A percentile compares a stretch with the other conserved stretches of the same genome.
phyloP scores from a whole-genome alignment of 2,797 vertebrate genomes.

The Carduelis carduelis region DNA sequence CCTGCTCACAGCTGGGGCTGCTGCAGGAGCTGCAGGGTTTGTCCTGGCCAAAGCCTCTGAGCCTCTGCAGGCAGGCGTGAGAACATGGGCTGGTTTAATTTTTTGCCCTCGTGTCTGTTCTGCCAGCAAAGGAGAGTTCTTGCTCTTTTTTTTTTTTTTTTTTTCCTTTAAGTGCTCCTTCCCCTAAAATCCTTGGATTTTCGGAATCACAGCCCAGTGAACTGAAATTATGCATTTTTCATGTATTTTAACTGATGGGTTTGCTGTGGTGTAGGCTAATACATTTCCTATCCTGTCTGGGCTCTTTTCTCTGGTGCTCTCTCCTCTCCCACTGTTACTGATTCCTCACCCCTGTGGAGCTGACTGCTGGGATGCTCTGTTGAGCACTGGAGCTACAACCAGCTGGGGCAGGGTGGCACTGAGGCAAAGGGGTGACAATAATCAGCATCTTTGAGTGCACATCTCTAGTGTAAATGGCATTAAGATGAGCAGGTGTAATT shows the following conservation, averaged over 20 bases:
- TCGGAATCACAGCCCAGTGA: neutral
- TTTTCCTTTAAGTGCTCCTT: neutral
- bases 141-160: neutral
- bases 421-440: neutral
- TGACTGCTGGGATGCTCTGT: neutral
- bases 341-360: neutral
- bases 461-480: neutral
- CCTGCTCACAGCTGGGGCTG: neutral
- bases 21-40: neutral
- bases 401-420: neutral
- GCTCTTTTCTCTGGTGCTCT: neutral
- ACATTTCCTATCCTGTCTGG: neutral
- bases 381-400: neutral
- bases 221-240: neutral
- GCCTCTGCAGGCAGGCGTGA: neutral
- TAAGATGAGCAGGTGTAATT: neutral
- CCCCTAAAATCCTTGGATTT: neutral
- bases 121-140: neutral
- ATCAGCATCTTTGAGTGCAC: fast-evolving
- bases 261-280: neutral
- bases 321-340: neutral
- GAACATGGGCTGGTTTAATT: neutral
- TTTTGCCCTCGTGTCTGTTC: neutral
- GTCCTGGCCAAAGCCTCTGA: neutral
- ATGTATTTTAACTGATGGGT: neutral